Evolutionary conservation across 2,888 invertebrate species (phyloP).

Genomic region (Punctoribates punctum): DNA sequence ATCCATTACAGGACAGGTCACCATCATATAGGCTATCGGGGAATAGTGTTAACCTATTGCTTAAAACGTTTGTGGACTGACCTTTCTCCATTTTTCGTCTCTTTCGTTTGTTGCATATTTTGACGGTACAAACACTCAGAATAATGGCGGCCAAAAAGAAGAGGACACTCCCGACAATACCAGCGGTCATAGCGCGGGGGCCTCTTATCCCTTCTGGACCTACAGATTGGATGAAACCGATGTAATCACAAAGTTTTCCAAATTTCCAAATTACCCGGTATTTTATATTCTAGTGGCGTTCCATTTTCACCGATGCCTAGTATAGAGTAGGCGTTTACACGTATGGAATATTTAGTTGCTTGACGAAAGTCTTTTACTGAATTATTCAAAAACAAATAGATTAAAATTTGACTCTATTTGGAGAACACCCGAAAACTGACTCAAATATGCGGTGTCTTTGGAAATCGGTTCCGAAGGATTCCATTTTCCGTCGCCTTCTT

Average conservation of each 20-base stretch:
- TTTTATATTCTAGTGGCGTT: slow-evolving; percentile 69
- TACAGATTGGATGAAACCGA: too few species aligned
- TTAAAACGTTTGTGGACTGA: too few species aligned
- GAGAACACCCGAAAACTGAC: slow-evolving; percentile 56
- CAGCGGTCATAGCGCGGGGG: slow-evolving; percentile 69
- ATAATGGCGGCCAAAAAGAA: slow-evolving; percentile 98
- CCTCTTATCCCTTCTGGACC: slow-evolving; percentile 26
- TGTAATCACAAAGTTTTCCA: too few species aligned
- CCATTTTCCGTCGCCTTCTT: slow-evolving; percentile 62
- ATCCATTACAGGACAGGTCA: slow-evolving; percentile 92
- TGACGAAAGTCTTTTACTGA: slow-evolving; percentile 48
- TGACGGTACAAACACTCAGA: slow-evolving; percentile 92
- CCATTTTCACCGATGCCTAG: slow-evolving; percentile 75
- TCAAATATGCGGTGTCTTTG: slow-evolving; percentile 78
- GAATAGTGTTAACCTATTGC: too few species aligned
- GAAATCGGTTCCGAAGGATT: slow-evolving; percentile 45
- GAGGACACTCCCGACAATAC: slow-evolving; percentile 91
- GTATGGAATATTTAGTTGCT: slow-evolving; percentile 58
- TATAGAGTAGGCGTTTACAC: slow-evolving; percentile 80
- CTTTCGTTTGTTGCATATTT: slow-evolving; percentile 95
- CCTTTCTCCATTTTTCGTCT: slow-evolving; percentile 97
- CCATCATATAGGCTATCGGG: slow-evolving; percentile 92
- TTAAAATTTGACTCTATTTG: neutral
- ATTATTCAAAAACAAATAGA: neutral
- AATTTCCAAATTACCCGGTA: slow-evolving; percentile 37